Evolutionary conservation across 2,888 invertebrate species (phyloP), one percentile per base, ranked within the genome.

Genomic region (Scelioninae gen. 2): DNA sequence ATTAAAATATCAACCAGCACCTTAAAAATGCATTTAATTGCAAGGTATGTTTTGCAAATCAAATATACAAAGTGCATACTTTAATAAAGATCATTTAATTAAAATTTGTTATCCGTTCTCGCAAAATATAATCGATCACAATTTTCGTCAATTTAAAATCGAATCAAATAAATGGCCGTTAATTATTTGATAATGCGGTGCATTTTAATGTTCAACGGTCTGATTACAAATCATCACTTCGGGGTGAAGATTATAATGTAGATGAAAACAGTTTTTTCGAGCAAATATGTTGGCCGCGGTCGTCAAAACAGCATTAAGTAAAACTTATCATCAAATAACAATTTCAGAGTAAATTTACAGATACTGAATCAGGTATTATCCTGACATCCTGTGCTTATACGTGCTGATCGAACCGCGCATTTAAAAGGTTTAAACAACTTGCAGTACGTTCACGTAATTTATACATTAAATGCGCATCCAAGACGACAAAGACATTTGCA

Each of bases 401-500:
- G 48, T 35, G 41, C 19, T 58, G 50, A 58, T 67, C 31, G 57
- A 33, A 50, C 50, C 57, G 35, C 58, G 22, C 50, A 46, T 65
- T 55, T 45, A 28, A 39, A 53, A 35, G 46, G 10, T 33, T 57
- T 11, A 33, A 43, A 57, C 55, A 57, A 55, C 50, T 67, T 43
- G 45, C 58, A 50, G 48, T 58, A 45, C 45, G 45, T 58, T 68
- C 52, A 43, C 60, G 45, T 68, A 58, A 60, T 55, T 67, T 67
- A 46, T 43, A 50, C 43, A 50, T 60, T 52, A 57, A 52, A 57
- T 50, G 55, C 39, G 52, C 65, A 41, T 60, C 22, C 37, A 53
- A 50, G 52, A 50, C 46, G 39, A 58, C 52, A 52, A 58, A 58
- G 45, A 15, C 58, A 58, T 68, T 68, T 68, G 67, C 67, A 68